A percentile compares a stretch with the other conserved stretches of the same genome.
Conservation (phyloP, 2,797 vertebrate species). For the Poliocrania exsul region DNA sequence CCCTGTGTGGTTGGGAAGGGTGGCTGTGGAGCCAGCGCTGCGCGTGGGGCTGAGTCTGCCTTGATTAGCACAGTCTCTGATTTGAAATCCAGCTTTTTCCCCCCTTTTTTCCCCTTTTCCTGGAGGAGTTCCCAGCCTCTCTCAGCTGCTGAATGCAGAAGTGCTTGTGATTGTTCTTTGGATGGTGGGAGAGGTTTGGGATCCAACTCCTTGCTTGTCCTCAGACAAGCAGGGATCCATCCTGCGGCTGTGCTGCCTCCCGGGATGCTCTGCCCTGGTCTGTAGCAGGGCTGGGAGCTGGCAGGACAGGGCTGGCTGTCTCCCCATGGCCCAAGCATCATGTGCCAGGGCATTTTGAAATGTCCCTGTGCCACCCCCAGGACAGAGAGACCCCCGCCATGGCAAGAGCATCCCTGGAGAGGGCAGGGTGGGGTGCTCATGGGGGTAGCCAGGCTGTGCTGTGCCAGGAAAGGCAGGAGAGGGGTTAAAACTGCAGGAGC, state of each 20-base stretch:
- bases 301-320: background rate
- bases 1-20: fast-evolving
- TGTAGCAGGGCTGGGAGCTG: background rate
- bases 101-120: background rate
- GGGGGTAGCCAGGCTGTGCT: background rate
- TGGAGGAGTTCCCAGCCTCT: constrained; percentile 20
- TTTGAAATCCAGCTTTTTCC: background rate
- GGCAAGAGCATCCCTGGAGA: background rate
- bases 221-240: background rate
- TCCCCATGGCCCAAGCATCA: fast-evolving
- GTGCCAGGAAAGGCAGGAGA: background rate
- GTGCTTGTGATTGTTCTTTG: constrained; percentile 13
- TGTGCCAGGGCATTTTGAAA: background rate
- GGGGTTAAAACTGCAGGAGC: background rate
- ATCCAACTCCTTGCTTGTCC: background rate
- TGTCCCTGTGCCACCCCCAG: background rate
- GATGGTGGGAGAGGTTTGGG: background rate
- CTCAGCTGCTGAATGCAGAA: constrained; percentile 9
- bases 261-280: background rate
- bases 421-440: background rate
- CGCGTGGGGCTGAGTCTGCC: background rate
- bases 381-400: background rate
- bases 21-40: background rate
- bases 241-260: fast-evolving
- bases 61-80: background rate